Conservation (phyloP, 1,140 invertebrate species). For the Helicoverpa zea region DNA sequence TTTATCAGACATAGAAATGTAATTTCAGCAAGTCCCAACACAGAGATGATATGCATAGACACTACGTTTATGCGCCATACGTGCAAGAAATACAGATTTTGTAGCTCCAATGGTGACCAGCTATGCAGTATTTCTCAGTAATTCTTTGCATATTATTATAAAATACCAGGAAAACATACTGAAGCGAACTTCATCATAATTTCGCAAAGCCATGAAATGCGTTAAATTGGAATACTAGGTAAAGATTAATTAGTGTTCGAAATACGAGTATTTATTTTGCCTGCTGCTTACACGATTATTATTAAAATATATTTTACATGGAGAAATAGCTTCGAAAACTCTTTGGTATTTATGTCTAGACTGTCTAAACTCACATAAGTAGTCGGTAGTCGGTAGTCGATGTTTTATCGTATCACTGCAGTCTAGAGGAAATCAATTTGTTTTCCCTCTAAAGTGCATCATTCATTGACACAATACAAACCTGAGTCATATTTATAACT, state of each 20-base stretch:
- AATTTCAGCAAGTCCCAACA: conserved; percentile 1
- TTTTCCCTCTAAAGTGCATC: neutral
- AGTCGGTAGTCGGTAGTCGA: too few species aligned
- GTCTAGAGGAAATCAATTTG: neutral
- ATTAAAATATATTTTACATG: too few species aligned
- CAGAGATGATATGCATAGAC: conserved; percentile 5
- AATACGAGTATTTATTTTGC: too few species aligned
- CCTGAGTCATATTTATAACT: neutral
- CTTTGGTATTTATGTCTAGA: too few species aligned
- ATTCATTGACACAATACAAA: conserved; percentile 6
- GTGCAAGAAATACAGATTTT: conserved; percentile 1
- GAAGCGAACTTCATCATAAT: neutral
- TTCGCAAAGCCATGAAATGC: neutral
- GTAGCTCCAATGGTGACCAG: neutral
- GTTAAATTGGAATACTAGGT: too few species aligned
- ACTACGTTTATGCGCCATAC: neutral
- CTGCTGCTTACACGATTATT: too few species aligned
- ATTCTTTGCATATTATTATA: neutral
- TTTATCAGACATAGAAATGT: neutral
- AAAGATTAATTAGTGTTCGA: too few species aligned
- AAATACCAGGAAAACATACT: neutral
- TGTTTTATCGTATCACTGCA: neutral
- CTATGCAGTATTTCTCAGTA: neutral
- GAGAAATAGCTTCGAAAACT: too few species aligned
- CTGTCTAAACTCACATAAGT: too few species aligned